Conservation (phyloP, 2,888 invertebrate species). For the Phengaris alcon region DNA sequence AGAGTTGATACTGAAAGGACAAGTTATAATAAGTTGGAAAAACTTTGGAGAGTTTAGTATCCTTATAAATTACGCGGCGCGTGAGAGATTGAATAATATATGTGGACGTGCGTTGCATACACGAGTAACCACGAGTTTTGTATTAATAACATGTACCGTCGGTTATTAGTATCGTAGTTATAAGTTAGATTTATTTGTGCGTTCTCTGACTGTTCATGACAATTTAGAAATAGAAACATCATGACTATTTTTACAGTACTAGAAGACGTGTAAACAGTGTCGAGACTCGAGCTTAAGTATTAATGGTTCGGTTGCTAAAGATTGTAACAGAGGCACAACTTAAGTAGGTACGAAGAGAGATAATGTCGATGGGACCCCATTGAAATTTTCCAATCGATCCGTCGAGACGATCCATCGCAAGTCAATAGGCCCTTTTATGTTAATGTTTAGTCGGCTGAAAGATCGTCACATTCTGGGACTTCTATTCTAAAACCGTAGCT, state of each 20-base stretch:
- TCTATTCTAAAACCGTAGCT: background rate
- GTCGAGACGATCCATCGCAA: too few species aligned
- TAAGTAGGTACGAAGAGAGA: too few species aligned
- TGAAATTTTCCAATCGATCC: too few species aligned
- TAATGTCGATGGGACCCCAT: too few species aligned
- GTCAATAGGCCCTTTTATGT: too few species aligned
- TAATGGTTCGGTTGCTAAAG: background rate
- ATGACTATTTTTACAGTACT: background rate
- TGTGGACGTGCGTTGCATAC: conserved; percentile 4
- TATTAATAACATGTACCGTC: conserved; percentile 2
- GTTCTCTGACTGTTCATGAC: background rate
- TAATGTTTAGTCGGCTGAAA: too few species aligned
- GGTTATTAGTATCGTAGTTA: background rate
- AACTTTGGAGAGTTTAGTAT: conserved; percentile 55
- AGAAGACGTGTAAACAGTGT: background rate
- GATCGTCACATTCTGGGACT: background rate
- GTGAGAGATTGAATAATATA: conserved; percentile 19
- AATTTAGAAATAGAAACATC: background rate
- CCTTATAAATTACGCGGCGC: conserved; percentile 53
- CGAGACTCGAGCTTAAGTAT: background rate
- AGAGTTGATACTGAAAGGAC: conserved; percentile 64
- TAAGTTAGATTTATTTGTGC: background rate
- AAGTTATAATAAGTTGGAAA: conserved; percentile 73
- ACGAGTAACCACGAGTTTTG: background rate
- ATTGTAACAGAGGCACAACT: too few species aligned